Base-by-base conservation (phyloP, 2,888 invertebrate genomes). In the Oscheius sp. region DNA sequence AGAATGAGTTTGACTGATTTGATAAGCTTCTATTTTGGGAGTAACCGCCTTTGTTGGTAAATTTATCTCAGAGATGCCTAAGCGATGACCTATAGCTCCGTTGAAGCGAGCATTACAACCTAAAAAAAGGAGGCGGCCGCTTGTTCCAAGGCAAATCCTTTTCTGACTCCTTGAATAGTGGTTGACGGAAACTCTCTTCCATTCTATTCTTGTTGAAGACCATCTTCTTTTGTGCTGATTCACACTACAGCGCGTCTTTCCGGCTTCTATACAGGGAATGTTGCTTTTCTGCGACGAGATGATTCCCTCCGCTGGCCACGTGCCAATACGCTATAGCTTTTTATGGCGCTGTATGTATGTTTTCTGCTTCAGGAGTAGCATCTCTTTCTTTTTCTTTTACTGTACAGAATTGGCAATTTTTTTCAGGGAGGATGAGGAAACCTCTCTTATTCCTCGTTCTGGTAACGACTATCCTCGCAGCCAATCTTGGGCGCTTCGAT, bases 341-440 rank as follows among this genome's bases (percentile, higher is more conserved):
- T 20, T 27, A 29, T 27, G 42, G 6, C 20, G 15, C 20, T 42
- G 37, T 12, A 37, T 37, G 42, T 42, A 42, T 20, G 20, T 20
- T 42, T 42, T 42, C 42, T 42, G 42, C 42, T 42, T 12, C n/a
- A n/a, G n/a, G n/a, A n/a, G n/a, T 23, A 2, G 12, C 25, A 23
- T 23, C 23, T 8, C 37, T 25, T 5, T 23, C 25, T 48, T 48
- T 5, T 48, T 48, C n/a, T 48, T 23, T n/a, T n/a, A n/a, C n/a
- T n/a, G n/a, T n/a, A n/a, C n/a, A n/a, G n/a, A n/a, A n/a, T n/a
- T n/a, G n/a, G n/a, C n/a, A n/a, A n/a, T 15, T 2, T 12, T 10
- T 55, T 55, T 33, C 20, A 55, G 39, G 61, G n/a, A n/a, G n/a
- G 15, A 48, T 64, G 64, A 61, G 61, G 31, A 61, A 61, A 31